A percentile compares a stretch with the other conserved stretches of the same genome.
phyloP scores from a whole-genome alignment of 2,888 invertebrate genomes.

The Coremacera marginata region DNA sequence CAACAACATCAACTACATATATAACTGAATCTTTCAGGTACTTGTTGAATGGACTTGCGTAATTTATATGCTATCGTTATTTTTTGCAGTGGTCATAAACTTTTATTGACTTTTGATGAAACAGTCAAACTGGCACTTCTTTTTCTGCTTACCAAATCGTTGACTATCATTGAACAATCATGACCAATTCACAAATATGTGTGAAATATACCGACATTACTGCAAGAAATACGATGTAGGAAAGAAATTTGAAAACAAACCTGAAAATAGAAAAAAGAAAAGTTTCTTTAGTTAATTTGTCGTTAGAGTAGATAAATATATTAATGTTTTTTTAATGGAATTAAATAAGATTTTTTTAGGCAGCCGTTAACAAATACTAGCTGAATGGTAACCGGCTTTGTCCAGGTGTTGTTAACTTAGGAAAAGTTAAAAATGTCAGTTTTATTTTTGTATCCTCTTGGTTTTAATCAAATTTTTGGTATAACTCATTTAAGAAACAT shows the following conservation, averaged over 20 bases:
- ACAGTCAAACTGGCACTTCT: neutral
- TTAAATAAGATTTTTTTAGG: too few species aligned
- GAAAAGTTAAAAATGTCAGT: too few species aligned
- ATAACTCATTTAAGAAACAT: too few species aligned
- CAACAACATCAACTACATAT: too few species aligned
- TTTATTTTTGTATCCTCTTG: too few species aligned
- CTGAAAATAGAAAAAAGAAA: slow-evolving; percentile 12
- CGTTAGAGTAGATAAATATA: too few species aligned
- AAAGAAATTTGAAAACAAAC: neutral
- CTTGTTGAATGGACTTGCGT: neutral
- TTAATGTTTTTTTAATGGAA: neutral
- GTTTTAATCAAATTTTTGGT: too few species aligned
- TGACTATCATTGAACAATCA: neutral
- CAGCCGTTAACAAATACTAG: too few species aligned
- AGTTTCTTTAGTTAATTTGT: neutral
- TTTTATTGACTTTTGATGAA: neutral
- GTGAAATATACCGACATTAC: neutral
- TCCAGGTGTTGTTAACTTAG: too few species aligned
- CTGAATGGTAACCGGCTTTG: too few species aligned
- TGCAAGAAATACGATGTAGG: neutral
- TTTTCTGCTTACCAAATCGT: slow-evolving; percentile 4
- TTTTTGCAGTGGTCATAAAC: neutral
- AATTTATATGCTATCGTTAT: neutral
- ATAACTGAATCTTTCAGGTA: too few species aligned
- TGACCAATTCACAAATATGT: neutral